Conservation (phyloP, 23 tunicate species). For the Trididemnum clinides region DNA sequence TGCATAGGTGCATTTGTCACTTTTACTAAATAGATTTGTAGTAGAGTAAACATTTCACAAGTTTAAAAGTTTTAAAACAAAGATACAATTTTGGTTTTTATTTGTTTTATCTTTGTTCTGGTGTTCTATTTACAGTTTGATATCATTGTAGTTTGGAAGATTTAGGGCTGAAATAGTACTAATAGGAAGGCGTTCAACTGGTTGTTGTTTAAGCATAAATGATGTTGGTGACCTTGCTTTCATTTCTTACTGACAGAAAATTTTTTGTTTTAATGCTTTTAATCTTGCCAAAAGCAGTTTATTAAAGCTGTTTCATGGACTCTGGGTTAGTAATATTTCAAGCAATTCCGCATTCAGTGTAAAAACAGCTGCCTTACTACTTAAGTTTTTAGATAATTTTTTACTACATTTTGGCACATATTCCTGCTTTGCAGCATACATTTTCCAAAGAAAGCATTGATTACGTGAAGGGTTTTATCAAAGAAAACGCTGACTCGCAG, state of each 20-base stretch:
- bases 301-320: too few species aligned
- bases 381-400: not conserved
- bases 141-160: too few species aligned
- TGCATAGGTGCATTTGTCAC: too few species aligned
- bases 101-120: too few species aligned
- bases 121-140: too few species aligned
- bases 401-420: not conserved
- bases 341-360: too few species aligned
- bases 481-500: constrained; percentile 43
- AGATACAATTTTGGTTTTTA: too few species aligned
- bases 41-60: too few species aligned
- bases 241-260: not conserved
- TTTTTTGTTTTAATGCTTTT: not conserved
- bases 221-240: not conserved
- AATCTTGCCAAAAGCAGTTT: too few species aligned
- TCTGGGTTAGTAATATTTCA: too few species aligned
- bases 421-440: constrained; percentile 33
- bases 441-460: constrained; percentile 66
- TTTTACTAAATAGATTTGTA: too few species aligned
- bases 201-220: not conserved
- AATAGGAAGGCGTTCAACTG: not conserved
- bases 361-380: not conserved
- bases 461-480: constrained; percentile 47
- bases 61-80: too few species aligned
- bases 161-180: not conserved